Evolutionary conservation across 2,888 invertebrate genomes (phyloP).

Genomic region (Plebejus anna): DNA sequence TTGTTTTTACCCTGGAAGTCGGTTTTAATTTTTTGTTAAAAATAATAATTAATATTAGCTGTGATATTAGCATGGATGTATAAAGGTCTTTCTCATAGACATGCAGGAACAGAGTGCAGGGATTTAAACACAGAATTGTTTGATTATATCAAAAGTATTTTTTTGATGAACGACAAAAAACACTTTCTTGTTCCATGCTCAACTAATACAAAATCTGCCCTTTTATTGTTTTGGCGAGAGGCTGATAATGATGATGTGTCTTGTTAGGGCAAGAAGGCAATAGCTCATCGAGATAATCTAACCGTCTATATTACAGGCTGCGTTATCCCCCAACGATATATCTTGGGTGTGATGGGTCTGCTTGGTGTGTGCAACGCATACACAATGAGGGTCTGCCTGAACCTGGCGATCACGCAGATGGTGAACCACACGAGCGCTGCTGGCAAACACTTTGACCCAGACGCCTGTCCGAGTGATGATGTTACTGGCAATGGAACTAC

Average conservation of each 20-base stretch:
- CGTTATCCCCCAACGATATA: conserved; percentile 83
- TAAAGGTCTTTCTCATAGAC: no score
- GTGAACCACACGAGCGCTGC: conserved; percentile 54
- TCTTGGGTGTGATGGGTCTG: conserved; percentile 86
- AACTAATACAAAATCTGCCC: no score
- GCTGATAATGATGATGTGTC: neutral
- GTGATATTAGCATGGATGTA: no score
- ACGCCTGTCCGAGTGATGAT: conserved; percentile 58
- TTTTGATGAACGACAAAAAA: no score
- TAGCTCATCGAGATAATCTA: conserved; percentile 2
- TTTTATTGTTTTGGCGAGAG: neutral
- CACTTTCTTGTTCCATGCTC: no score
- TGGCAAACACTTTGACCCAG: conserved; percentile 45
- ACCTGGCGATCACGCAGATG: conserved; percentile 86
- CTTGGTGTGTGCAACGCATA: conserved; percentile 86
- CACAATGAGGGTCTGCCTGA: conserved; percentile 86
- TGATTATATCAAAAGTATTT: no score
- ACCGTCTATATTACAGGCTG: conserved; percentile 69
- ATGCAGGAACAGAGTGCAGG: no score
- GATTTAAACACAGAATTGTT: no score
- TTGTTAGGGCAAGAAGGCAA: neutral
- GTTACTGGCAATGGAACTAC: conserved; percentile 43
- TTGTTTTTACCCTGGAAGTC: no score
- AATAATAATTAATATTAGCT: no score
- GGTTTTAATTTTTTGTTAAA: no score